Base-by-base conservation (phyloP, 2,888 invertebrate genomes). In the Papilio gigon region DNA sequence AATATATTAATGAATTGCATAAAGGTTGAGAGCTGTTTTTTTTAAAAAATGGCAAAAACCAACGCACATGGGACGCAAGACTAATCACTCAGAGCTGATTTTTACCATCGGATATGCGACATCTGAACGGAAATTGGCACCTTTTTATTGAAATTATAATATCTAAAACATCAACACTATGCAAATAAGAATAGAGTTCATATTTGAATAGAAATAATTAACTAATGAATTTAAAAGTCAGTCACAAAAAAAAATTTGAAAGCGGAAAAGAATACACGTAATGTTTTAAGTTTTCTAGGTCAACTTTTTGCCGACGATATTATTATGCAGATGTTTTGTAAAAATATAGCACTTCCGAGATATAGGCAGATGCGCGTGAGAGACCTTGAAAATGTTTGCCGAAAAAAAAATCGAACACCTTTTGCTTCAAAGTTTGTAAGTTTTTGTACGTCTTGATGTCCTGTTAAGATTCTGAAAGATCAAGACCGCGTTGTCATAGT, bases 291-390 rank as follows among this genome's bases (percentile, higher is more conserved):
- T 82, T 87, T 87, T 86, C 84, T 90, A 89, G 92, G 92, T 92
- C 90, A 90, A 84, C 77, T 92, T 92, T 92, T 92, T 91, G 87
- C 87, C 87, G 88, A 86, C 82, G 86, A 85, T 88, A 84, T 84
- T 90, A 92, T 84, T 90, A 92, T 92, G 91, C 90, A 92, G 90
- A 92, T 92, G 91, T 81, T 80, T 72, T 82, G 83, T 85, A 82
- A 87, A 88, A 87, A 85, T 83, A 84, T 73, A 75, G 74, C 69
- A 80, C 81, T 85, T 85, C 82, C 83, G 82, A 87, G 82, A 80
- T 81, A 72, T 70, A 30, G 84, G 90, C 92, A 92, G 92, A 90
- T 92, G 92, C 80, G 84, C 76, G 76, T 75, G 81, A 83, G 77
- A 76, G 83, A 83, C 87, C 89, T 90, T 88, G 89, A 87, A 89